Conservation (phyloP, 2,113 vertebrate genomes). For the Ageneiosus marmoratus region DNA sequence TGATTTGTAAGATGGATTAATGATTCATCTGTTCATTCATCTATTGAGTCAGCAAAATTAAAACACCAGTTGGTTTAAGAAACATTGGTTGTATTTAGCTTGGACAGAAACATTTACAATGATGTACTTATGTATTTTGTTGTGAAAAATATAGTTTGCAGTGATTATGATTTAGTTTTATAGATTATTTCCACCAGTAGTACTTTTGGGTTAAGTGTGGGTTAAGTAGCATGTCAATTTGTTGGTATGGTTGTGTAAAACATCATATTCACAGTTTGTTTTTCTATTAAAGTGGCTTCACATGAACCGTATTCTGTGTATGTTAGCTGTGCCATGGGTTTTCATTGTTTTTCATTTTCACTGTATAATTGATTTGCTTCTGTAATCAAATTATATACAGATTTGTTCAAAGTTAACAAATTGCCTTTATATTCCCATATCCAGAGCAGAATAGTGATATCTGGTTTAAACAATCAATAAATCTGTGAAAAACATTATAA, state of each 20-base stretch:
- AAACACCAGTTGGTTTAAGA: neutral
- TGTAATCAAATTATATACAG: neutral
- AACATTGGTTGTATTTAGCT: neutral
- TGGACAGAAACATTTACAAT: too few species aligned
- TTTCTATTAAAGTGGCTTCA: neutral
- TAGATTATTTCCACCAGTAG: neutral
- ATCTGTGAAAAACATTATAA: neutral
- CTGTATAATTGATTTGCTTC: conserved; percentile 1
- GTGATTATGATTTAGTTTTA: neutral
- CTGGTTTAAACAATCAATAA: conserved; percentile 37
- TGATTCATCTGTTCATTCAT: neutral
- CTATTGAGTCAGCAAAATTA: neutral
- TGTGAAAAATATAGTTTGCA: neutral
- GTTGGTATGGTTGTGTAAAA: neutral
- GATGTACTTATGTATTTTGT: neutral
- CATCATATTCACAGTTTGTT: neutral
- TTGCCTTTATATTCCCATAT: conserved; percentile 1
- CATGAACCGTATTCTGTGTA: neutral
- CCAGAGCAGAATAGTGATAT: neutral
- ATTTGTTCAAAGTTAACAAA: neutral
- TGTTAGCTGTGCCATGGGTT: neutral
- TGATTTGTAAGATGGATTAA: neutral
- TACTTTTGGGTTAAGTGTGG: conserved; percentile 20
- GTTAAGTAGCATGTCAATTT: conserved; percentile 23
- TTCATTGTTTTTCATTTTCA: neutral